Evolutionary conservation across 2,797 vertebrate species (phyloP).

Genomic region (Phalloptychus januarius): DNA sequence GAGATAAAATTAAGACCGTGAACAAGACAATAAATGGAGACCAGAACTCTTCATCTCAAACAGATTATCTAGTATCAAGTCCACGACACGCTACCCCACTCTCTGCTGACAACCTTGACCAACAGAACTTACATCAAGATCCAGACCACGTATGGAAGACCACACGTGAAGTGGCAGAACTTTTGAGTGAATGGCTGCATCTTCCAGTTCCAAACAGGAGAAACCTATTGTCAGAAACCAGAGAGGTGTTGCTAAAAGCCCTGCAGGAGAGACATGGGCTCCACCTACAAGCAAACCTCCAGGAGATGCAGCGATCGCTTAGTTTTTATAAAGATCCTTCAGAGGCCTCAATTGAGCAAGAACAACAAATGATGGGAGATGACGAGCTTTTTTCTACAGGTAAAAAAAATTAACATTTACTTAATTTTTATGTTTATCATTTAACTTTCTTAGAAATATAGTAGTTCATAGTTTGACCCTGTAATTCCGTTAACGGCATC

Average conservation of each 20-base stretch:
- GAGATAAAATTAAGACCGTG: slow-evolving; percentile 18
- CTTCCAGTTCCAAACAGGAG: slow-evolving; percentile 46
- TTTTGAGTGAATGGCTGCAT: slow-evolving; percentile 61
- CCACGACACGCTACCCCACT: slow-evolving; percentile 20
- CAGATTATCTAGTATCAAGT: slow-evolving; percentile 14
- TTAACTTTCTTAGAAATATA: background rate
- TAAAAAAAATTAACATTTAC: background rate
- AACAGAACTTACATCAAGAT: slow-evolving; percentile 13
- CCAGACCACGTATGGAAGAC: slow-evolving; percentile 11
- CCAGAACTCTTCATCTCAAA: slow-evolving; percentile 18
- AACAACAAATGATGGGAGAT: slow-evolving; percentile 7
- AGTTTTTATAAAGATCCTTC: slow-evolving; percentile 13
- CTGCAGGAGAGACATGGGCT: slow-evolving; percentile 71
- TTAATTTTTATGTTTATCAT: background rate
- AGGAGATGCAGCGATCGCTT: slow-evolving; percentile 37
- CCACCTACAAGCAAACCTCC: slow-evolving; percentile 68
- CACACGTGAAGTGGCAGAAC: slow-evolving; percentile 53
- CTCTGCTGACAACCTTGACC: slow-evolving; percentile 7
- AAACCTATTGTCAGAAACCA: slow-evolving; percentile 69
- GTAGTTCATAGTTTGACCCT: background rate
- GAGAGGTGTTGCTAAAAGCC: slow-evolving; percentile 63
- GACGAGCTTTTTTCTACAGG: slow-evolving; percentile 9
- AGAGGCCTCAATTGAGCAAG: slow-evolving; percentile 8
- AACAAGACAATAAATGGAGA: slow-evolving; percentile 29
- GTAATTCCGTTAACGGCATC: background rate